phyloP scores from a whole-genome alignment of 2,888 invertebrate genomes.

The Athalia circularis region DNA sequence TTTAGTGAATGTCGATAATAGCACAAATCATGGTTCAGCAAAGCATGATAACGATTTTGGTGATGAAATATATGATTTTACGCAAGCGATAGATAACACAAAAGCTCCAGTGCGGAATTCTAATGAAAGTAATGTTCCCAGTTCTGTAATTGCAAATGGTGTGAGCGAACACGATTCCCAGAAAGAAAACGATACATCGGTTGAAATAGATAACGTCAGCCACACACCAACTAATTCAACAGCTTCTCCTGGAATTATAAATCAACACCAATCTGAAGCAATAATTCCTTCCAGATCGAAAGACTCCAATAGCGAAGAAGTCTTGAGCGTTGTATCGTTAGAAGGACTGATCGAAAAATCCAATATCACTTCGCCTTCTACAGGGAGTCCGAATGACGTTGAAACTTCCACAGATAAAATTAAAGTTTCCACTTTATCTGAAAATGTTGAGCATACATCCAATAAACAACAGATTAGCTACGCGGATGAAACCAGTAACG shows the following conservation, averaged over 20 bases:
- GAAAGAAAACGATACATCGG: neutral
- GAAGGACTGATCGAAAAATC: constrained; percentile 43
- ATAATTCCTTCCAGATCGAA: neutral
- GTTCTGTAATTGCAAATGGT: constrained; percentile 6
- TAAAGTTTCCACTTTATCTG: constrained; percentile 44
- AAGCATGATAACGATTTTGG: neutral
- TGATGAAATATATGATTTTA: too few relatives aligned
- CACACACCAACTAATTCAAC: neutral
- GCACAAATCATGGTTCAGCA: too few relatives aligned
- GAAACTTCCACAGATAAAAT: constrained; percentile 44
- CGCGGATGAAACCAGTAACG: constrained; percentile 17
- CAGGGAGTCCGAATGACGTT: constrained; percentile 29
- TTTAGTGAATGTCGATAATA: neutral
- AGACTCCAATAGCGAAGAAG: constrained; percentile 51
- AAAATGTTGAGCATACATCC: constrained; percentile 46
- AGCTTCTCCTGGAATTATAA: neutral
- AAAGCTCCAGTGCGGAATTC: constrained; percentile 5
- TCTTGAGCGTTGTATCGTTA: constrained; percentile 60
- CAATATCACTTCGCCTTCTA: neutral
- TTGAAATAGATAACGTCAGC: neutral
- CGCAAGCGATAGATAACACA: neutral
- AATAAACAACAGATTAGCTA: constrained; percentile 24
- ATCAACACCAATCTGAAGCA: constrained; percentile 3
- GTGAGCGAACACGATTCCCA: constrained; percentile 4
- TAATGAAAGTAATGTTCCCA: neutral